Evolutionary conservation across 2,888 invertebrate genomes (phyloP).

Genomic region (Eulithis prunata): DNA sequence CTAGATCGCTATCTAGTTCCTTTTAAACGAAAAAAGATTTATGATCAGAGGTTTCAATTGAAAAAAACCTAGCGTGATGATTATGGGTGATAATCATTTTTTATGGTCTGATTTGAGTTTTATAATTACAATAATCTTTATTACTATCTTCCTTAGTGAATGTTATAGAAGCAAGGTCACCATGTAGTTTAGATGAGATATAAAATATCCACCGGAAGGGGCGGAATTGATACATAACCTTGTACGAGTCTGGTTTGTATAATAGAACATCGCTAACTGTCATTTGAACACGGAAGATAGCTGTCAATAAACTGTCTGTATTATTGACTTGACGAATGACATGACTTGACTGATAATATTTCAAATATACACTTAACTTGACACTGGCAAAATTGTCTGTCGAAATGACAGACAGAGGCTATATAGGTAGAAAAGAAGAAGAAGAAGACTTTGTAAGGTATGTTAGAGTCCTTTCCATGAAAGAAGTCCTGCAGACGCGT

Average conservation of each 20-base stretch:
- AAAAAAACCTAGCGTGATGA: neutral
- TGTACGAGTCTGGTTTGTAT: constrained; percentile 49
- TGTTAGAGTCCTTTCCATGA: no score
- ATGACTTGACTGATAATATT: no score
- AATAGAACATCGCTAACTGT: constrained; percentile 8
- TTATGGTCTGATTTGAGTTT: constrained; percentile 1
- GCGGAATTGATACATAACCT: constrained; percentile 54
- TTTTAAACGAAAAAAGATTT: neutral
- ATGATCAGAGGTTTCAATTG: neutral
- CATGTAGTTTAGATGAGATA: constrained; percentile 46
- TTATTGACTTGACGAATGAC: constrained; percentile 50
- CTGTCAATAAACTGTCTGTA: constrained; percentile 59
- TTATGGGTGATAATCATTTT: constrained; percentile 20
- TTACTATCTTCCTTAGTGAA: constrained; percentile 43
- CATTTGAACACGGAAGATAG: constrained; percentile 60
- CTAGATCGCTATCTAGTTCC: neutral
- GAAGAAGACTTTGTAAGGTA: no score
- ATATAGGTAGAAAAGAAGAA: no score
- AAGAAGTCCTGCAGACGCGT: no score
- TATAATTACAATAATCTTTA: constrained; percentile 35
- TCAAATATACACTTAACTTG: no score
- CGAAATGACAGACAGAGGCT: no score
- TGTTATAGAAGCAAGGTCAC: constrained; percentile 51
- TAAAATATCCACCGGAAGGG: constrained; percentile 60
- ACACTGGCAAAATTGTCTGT: no score